Conservation (phyloP, 2,888 invertebrate species). For the Himalopsyche japonica region DNA sequence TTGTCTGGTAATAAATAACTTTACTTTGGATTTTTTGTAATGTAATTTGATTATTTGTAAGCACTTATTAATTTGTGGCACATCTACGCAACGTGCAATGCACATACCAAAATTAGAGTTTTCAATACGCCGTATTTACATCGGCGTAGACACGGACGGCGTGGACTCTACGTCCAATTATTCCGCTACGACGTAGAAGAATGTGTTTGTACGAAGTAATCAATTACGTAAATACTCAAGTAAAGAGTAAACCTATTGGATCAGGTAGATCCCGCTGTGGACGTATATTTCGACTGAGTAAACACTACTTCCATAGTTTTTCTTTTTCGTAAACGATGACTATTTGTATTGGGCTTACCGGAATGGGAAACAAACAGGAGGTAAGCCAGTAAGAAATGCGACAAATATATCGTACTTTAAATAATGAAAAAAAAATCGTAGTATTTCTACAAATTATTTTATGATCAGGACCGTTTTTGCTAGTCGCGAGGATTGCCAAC, state of each 20-base stretch:
- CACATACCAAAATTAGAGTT: no score
- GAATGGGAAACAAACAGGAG: neutral
- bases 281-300: neutral
- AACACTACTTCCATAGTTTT: neutral
- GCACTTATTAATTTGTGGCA: no score
- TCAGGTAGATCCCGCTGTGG: neutral
- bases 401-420: no score
- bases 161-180: neutral
- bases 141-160: neutral
- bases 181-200: neutral
- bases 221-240: neutral
- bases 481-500: no score
- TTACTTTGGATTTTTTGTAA: no score
- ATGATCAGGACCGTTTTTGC: no score
- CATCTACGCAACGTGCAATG: no score
- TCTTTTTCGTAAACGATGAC: neutral
- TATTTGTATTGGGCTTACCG: neutral
- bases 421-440: no score
- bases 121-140: neutral
- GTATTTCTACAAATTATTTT: no score
- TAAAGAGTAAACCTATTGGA: neutral
- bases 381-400: no score
- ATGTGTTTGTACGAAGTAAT: neutral
- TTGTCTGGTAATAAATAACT: no score
- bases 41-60: no score